Evolutionary conservation across 2,797 vertebrate species (phyloP).

Genomic region (Amazona ochrocephala): DNA sequence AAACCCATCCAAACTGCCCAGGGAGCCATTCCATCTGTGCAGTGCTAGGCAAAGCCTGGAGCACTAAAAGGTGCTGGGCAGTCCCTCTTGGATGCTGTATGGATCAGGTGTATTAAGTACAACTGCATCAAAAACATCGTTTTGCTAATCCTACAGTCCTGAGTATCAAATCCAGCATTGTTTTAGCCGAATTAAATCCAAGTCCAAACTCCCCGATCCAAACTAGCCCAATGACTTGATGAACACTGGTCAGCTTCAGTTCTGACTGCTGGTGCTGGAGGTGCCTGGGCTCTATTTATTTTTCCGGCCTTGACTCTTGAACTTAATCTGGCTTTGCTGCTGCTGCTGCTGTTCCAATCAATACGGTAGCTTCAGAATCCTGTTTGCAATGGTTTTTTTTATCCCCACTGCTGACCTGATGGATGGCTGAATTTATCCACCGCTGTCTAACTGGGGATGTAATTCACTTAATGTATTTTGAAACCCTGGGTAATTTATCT

Average conservation of each 20-base stretch:
- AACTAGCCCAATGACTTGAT: background rate
- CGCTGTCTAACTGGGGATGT: constrained; percentile 71
- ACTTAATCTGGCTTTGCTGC: constrained; percentile 56
- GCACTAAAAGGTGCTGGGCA: accelerated
- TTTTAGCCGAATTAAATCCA: constrained; percentile 14
- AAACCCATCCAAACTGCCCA: background rate
- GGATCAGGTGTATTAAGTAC: background rate
- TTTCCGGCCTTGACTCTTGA: constrained; percentile 48
- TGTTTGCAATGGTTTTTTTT: background rate
- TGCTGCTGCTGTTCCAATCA: constrained; percentile 53
- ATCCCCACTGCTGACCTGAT: constrained; percentile 52
- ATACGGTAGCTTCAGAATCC: constrained; percentile 31
- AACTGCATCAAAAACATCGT: background rate
- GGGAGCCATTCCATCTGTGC: background rate
- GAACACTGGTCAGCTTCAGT: constrained; percentile 3
- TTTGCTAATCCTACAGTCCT: background rate
- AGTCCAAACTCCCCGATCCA: background rate
- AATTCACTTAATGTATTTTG: constrained; percentile 79
- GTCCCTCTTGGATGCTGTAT: accelerated
- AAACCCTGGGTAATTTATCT: constrained; percentile 73
- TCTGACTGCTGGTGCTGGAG: constrained; percentile 8
- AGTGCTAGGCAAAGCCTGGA: background rate
- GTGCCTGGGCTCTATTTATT: constrained; percentile 33
- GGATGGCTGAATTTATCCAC: constrained; percentile 74
- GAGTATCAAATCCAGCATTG: background rate